These are phyloP conservation scores for Tenthredo mesomela DNA, from an alignment of 2,888 invertebrate genomes.

Conservation along the genomic window DNA sequence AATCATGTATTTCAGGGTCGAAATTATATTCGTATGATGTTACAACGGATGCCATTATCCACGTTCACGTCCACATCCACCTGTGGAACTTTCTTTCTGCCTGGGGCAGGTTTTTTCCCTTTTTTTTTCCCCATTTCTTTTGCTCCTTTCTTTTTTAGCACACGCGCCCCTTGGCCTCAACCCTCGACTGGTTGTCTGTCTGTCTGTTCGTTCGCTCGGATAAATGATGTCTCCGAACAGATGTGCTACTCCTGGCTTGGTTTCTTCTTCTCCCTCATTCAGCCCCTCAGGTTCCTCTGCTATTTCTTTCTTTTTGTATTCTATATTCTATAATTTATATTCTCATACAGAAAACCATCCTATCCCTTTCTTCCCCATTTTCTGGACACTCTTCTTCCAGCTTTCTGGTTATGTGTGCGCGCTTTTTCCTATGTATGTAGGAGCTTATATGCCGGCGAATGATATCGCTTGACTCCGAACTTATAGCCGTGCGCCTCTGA, in stretches of 20 bases:
- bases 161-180: constrained; percentile 47
- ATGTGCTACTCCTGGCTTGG: constrained; percentile 55
- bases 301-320: constrained; percentile 44
- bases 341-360: background rate
- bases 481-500: background rate
- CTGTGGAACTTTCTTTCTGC: constrained; percentile 53
- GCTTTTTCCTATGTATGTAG: background rate
- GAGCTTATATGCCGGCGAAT: background rate
- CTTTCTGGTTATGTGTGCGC: background rate
- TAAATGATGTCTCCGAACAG: constrained; percentile 58
- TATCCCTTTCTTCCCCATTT: background rate
- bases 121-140: constrained; percentile 15
- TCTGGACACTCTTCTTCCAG: background rate
- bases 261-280: constrained; percentile 35
- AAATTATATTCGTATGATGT: constrained; percentile 30
- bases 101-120: constrained; percentile 46
- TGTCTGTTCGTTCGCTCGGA: constrained; percentile 54
- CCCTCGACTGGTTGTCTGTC: constrained; percentile 50
- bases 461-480: background rate
- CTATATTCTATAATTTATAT: constrained; percentile 21
- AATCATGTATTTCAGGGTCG: background rate
- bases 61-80: constrained; percentile 50
- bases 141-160: constrained; percentile 18
- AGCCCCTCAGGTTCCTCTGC: constrained; percentile 45
- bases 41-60: constrained; percentile 54